Evolutionary conservation across 2,888 invertebrate genomes (phyloP).

Genomic region (Arge pagana): DNA sequence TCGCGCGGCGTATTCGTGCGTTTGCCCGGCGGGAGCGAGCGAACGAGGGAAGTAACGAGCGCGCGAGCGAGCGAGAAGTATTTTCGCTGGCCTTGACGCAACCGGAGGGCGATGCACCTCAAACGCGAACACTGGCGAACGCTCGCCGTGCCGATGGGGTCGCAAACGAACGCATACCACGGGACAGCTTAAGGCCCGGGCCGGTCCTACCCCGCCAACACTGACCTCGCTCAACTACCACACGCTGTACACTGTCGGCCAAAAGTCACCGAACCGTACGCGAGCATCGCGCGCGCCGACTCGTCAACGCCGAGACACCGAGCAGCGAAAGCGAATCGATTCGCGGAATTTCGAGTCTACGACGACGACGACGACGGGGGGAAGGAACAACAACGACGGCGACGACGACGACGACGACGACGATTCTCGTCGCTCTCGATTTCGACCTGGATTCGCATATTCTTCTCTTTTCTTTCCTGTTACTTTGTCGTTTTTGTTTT

Average conservation of each 20-base stretch:
- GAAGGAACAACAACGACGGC: no score
- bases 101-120: slow-evolving; percentile 59
- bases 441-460: no score
- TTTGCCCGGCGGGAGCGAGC: slow-evolving; percentile 30
- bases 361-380: no score
- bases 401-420: no score
- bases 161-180: slow-evolving; percentile 25
- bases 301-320: slow-evolving; percentile 6
- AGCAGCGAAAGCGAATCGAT: not conserved
- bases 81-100: slow-evolving; percentile 59
- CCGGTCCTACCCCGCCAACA: slow-evolving; percentile 56
- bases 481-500: no score
- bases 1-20: slow-evolving; percentile 39
- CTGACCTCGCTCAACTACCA: slow-evolving; percentile 55
- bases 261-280: slow-evolving; percentile 53
- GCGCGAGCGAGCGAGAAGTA: slow-evolving; percentile 40
- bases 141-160: slow-evolving; percentile 52
- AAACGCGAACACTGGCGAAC: no score
- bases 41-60: slow-evolving; percentile 32
- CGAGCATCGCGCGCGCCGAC: slow-evolving; percentile 36
- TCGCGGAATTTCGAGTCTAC: no score
- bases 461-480: no score
- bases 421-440: no score
- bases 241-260: slow-evolving; percentile 51
- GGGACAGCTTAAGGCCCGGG: slow-evolving; percentile 49